Percentiles rank a stretch among this genome's conserved stretches.
Evolutionary conservation across 1,140 invertebrate genomes (phyloP).

Genomic region (Sycophaga agraensis): DNA sequence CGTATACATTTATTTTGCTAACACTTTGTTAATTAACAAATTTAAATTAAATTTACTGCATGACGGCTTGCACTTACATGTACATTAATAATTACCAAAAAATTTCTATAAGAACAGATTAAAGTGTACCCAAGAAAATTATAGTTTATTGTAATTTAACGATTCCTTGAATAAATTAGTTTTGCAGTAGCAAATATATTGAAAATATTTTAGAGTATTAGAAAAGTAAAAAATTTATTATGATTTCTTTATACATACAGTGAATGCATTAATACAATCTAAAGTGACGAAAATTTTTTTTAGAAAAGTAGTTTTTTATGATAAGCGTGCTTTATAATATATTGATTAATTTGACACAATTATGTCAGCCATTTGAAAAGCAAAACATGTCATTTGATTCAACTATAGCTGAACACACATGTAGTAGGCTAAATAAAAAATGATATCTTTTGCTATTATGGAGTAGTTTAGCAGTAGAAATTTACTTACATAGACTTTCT

Average conservation of each 20-base stretch:
- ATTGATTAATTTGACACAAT: neutral
- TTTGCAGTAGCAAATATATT: too few relatives aligned
- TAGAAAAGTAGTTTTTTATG: neutral
- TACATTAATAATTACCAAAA: neutral
- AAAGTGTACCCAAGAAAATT: too few relatives aligned
- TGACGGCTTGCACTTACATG: conserved; percentile 7
- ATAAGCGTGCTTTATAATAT: neutral
- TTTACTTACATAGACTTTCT: neutral
- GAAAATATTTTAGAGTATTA: too few relatives aligned
- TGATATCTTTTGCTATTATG: neutral
- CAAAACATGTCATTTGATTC: conserved; percentile 9
- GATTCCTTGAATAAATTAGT: too few relatives aligned
- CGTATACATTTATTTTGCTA: neutral
- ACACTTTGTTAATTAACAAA: conserved; percentile 2
- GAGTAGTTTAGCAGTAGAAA: conserved; percentile 13
- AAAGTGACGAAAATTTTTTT: neutral
- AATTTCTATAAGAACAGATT: neutral
- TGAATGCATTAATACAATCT: neutral
- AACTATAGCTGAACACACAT: too few relatives aligned
- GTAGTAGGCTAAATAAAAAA: too few relatives aligned
- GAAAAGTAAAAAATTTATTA: neutral
- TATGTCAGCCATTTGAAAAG: conserved; percentile 2
- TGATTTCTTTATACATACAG: neutral
- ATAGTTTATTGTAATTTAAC: too few relatives aligned
- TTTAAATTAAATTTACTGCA: conserved; percentile 12